Percentiles rank a stretch among this genome's conserved stretches.
Conservation (phyloP, 2,888 invertebrate species). For the Archaeoteleia sp. region DNA sequence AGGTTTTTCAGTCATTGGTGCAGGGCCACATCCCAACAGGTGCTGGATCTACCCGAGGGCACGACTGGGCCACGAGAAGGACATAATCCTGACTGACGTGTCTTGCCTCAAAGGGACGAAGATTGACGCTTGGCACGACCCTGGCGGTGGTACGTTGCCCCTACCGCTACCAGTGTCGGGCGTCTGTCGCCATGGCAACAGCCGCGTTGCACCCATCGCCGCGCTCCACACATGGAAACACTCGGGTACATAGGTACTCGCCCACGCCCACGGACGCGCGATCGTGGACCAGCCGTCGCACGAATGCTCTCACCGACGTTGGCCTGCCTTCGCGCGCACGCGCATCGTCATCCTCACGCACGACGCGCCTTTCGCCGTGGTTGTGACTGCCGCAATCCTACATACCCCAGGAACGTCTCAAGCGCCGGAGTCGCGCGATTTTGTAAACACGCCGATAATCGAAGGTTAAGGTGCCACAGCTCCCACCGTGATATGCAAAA, state of each 20-base stretch:
- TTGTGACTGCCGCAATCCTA: slow-evolving; percentile 20
- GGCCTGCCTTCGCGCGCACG: slow-evolving; percentile 4
- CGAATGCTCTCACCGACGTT: slow-evolving; percentile 1
- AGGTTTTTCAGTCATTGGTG: no score
- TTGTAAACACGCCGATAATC: slow-evolving; percentile 21
- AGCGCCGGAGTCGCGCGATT: slow-evolving; percentile 12
- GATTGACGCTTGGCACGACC: slow-evolving; percentile 68
- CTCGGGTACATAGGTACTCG: slow-evolving; percentile 12
- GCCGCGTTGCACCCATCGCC: slow-evolving; percentile 73
- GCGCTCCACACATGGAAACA: slow-evolving; percentile 36
- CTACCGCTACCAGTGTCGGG: slow-evolving; percentile 74
- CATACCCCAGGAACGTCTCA: slow-evolving; percentile 26
- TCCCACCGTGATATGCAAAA: not conserved
- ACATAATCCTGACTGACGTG: slow-evolving; percentile 22
- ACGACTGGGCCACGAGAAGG: not conserved
- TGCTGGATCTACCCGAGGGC: not conserved
- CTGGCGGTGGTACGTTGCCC: slow-evolving; percentile 75
- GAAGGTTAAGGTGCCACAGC: no score
- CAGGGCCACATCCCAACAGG: slow-evolving; percentile 5
- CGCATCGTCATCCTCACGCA: no score
- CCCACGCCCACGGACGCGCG: slow-evolving; percentile 38
- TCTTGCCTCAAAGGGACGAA: slow-evolving; percentile 30
- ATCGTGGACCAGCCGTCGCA: slow-evolving; percentile 9
- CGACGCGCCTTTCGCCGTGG: no score
- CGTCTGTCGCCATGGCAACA: slow-evolving; percentile 77